These are phyloP conservation scores for Pipistrellus kuhlii DNA, from an alignment of 2,797 vertebrate genomes.

Conservation along the genomic window DNA sequence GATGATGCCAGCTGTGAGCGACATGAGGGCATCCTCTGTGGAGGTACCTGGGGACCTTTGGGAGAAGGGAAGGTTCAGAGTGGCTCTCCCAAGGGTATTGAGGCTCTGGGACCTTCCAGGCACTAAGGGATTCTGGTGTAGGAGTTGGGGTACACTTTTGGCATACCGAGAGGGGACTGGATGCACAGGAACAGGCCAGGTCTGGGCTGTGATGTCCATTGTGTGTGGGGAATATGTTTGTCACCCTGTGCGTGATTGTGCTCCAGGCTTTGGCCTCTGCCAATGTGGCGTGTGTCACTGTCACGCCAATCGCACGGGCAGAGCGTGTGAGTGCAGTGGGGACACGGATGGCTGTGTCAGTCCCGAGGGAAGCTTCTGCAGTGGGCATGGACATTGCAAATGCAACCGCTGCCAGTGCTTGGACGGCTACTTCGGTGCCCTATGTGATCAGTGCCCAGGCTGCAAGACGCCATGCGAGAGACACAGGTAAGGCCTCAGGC, in stretches of 20 bases:
- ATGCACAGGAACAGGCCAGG: not conserved
- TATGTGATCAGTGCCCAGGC: constrained; percentile 84
- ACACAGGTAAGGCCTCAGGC: constrained; percentile 81
- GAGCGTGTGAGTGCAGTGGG: constrained; percentile 86
- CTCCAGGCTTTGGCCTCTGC: constrained; percentile 85
- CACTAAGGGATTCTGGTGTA: not conserved
- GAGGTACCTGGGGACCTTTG: constrained; percentile 82
- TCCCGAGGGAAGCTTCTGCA: constrained; percentile 78
- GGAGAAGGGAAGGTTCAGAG: not conserved
- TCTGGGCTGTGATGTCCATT: not conserved
- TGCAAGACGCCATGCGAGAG: constrained; percentile 79
- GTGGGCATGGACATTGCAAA: constrained; percentile 84
- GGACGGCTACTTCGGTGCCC: constrained; percentile 72
- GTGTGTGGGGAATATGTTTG: not conserved
- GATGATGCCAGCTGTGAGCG: constrained; percentile 86
- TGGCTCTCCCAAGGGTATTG: not conserved
- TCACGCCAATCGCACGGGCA: constrained; percentile 78
- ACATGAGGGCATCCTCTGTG: constrained; percentile 85
- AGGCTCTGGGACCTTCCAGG: not conserved
- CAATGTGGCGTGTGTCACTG: constrained; percentile 87
- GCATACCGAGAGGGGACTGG: not conserved
- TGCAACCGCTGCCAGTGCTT: constrained; percentile 89
- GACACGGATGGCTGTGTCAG: constrained; percentile 76
- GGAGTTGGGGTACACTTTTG: not conserved
- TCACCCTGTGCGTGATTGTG: not conserved